Evolutionary conservation across 2,888 invertebrate genomes (phyloP).

Genomic region (Rhogogaster chlorosoma): DNA sequence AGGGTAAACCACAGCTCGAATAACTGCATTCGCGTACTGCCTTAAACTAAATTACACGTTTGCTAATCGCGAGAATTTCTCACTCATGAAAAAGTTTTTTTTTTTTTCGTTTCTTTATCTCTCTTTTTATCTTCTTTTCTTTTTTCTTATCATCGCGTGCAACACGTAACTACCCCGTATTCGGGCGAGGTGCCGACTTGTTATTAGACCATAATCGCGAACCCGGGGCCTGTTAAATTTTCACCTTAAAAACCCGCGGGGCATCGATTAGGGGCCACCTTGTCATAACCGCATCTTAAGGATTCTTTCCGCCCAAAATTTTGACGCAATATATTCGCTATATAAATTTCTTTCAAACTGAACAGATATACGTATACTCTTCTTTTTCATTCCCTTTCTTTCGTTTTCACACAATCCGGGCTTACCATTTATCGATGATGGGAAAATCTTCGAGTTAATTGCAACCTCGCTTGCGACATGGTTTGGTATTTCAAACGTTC

Average conservation of each 20-base stretch:
- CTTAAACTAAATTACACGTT: slow-evolving; percentile 56
- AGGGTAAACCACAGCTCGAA: background rate
- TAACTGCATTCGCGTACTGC: background rate
- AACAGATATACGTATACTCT: too few species aligned
- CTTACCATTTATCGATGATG: background rate
- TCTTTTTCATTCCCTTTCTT: background rate
- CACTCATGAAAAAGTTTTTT: background rate
- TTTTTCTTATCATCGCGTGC: slow-evolving; percentile 9
- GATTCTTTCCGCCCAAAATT: background rate
- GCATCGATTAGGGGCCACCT: slow-evolving; percentile 2
- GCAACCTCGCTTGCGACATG: slow-evolving; percentile 14
- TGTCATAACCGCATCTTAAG: slow-evolving; percentile 9
- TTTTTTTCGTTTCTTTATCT: background rate
- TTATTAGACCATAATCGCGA: slow-evolving; percentile 68
- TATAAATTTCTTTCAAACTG: background rate
- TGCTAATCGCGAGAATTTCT: slow-evolving; percentile 60
- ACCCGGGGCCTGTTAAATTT: slow-evolving; percentile 59
- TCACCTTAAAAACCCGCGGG: slow-evolving; percentile 19
- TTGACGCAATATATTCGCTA: background rate
- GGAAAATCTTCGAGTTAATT: background rate
- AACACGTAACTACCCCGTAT: slow-evolving; percentile 48
- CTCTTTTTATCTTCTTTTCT: background rate
- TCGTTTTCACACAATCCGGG: background rate
- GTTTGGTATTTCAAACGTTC: slow-evolving; percentile 6
- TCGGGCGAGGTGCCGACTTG: slow-evolving; percentile 65